phyloP scores from a whole-genome alignment of 2,888 invertebrate genomes.

The Drosophila mayaguana region DNA sequence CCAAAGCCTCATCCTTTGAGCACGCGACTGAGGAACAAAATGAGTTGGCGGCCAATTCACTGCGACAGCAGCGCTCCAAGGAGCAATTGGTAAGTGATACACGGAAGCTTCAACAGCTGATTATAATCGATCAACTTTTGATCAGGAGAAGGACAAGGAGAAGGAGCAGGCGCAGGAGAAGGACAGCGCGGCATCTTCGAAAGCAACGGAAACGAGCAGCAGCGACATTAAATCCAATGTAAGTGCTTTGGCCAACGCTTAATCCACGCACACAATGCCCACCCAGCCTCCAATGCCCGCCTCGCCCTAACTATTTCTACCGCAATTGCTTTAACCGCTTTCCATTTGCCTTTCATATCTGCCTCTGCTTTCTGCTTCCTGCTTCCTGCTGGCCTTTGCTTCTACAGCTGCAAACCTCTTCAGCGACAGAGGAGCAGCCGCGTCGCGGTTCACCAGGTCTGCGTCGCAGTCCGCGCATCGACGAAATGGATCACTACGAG shows the following conservation, averaged over 20 bases:
- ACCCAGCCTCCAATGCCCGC: not conserved
- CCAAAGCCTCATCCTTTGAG: slow-evolving; percentile 84
- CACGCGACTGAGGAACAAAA: slow-evolving; percentile 83
- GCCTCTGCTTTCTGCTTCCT: not conserved
- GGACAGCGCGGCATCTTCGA: slow-evolving; percentile 48
- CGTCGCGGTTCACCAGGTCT: slow-evolving; percentile 68
- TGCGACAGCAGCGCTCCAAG: slow-evolving; percentile 75
- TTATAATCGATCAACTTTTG: slow-evolving; percentile 4
- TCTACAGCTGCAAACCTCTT: slow-evolving; percentile 77
- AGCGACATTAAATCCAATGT: slow-evolving; percentile 81
- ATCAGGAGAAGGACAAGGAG: slow-evolving; percentile 57
- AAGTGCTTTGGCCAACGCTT: slow-evolving; percentile 59
- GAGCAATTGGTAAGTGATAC: slow-evolving; percentile 74
- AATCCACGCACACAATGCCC: slow-evolving; percentile 5
- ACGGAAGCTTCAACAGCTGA: not conserved
- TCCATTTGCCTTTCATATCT: slow-evolving; percentile 68
- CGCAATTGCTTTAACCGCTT: slow-evolving; percentile 67
- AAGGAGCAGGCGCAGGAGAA: slow-evolving; percentile 65
- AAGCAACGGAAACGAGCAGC: slow-evolving; percentile 50
- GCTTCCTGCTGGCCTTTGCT: slow-evolving; percentile 21
- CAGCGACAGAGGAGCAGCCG: slow-evolving; percentile 66
- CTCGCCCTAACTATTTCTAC: slow-evolving; percentile 13
- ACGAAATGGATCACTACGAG: slow-evolving; percentile 82
- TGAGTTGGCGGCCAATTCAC: slow-evolving; percentile 73
- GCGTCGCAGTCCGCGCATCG: slow-evolving; percentile 83